Percentiles rank a stretch among this genome's conserved stretches.
Evolutionary conservation across 2,888 invertebrate genomes (phyloP).

Genomic region (Amphipoea oculea): DNA sequence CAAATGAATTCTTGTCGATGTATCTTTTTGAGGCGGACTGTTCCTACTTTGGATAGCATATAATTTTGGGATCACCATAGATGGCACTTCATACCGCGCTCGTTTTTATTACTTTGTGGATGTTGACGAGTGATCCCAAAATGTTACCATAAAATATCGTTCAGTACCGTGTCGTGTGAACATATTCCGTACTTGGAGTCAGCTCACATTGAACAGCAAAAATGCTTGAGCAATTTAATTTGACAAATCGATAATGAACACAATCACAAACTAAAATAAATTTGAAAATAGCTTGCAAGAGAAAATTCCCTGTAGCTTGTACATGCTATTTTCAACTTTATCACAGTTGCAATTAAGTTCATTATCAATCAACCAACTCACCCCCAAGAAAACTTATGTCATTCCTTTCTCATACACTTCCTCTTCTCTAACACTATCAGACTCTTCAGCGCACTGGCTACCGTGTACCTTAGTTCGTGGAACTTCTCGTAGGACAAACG

Average conservation of each 20-base stretch:
- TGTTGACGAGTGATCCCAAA: too few relatives aligned
- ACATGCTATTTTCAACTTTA: not conserved
- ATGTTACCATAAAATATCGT: too few relatives aligned
- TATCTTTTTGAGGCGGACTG: too few relatives aligned
- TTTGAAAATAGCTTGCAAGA: not conserved
- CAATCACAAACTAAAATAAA: not conserved
- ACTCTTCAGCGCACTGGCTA: conserved; percentile 83
- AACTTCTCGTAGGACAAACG: conserved; percentile 80
- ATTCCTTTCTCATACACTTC: conserved; percentile 84
- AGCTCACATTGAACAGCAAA: not conserved
- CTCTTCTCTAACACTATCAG: conserved; percentile 83
- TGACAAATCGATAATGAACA: not conserved
- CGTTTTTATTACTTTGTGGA: too few relatives aligned
- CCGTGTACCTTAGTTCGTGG: conserved; percentile 80
- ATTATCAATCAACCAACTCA: conserved; percentile 36
- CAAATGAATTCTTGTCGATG: too few relatives aligned
- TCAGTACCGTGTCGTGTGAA: too few relatives aligned
- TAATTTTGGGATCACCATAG: too few relatives aligned
- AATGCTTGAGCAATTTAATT: conserved; percentile 9
- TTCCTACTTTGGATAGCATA: too few relatives aligned
- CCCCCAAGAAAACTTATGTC: conserved; percentile 74
- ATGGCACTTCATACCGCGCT: too few relatives aligned
- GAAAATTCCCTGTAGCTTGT: not conserved
- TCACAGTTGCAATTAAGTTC: not conserved
- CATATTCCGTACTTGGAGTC: not conserved